Base-by-base conservation (phyloP, 2,113 vertebrate genomes). In the Protobothrops mucrosquamatus region DNA sequence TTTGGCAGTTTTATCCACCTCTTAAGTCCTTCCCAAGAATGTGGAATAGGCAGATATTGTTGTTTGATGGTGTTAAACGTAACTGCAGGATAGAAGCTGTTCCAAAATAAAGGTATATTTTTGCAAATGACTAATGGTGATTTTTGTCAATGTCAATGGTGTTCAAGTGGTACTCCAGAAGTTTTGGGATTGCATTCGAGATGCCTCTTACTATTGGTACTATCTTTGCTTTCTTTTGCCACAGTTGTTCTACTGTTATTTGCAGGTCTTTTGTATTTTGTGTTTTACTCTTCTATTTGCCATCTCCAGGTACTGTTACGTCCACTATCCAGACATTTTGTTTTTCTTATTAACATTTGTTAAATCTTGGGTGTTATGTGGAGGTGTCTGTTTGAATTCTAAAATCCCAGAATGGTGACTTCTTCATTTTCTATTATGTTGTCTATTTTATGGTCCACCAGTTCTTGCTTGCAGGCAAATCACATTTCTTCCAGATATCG, bases 141-240 rank as follows among this genome's bases (percentile, higher is more conserved):
- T 64, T n/a, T 51, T 64, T n/a, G 29, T 64, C 11, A 64, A 14
- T n/a, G 61, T 1, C 0, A 29, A n/a, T n/a, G 14, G 11, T 64
- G n/a, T 64, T 64, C 61, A 64, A 14, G 61, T n/a, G 12, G 11
- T 64, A 11, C 29, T 64, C 61, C 61, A 64, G 4, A 64, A 29
- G 29, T n/a, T 64, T 64, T 64, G 29, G 61, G n/a, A 64, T 64
- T 64, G 61, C 29, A 64, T 29, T 29, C 59, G 29, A 29, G 10
- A 64, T 64, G 59, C 26, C 26, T 61, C 26, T 3, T 61, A 29
- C 10, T 61, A 61, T 61, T 61, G 24, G 11, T 61, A 29, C 92
- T 96, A 92, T 93, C 7, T 85, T 54, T 54, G 34, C 90, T 81
- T 95, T 87, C 94, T 87, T 94, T 92, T 88, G 4, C 29, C 12